Base-by-base conservation (phyloP, 2,888 invertebrate genomes). In the Lasius platythorax region DNA sequence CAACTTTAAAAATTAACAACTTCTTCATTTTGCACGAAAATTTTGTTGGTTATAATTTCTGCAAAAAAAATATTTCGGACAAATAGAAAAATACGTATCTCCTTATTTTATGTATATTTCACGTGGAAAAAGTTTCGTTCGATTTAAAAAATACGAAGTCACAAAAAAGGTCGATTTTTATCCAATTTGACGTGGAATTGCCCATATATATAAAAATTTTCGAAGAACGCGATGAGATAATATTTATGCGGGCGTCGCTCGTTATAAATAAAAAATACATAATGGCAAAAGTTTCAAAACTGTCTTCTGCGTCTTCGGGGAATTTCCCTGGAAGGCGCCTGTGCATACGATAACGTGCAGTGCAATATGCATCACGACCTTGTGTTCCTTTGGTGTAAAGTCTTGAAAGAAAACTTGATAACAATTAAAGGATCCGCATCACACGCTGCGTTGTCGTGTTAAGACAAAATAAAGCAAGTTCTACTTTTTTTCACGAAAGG, bases 231-330 rank as follows among this genome's bases (percentile, higher is more conserved):
- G 46, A 72, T 33, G 33, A 33, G 43, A 12, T 61, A 72, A 79
- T 72, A 53, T 70, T 68, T 70, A 53, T 3, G 37, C 46, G 33
- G 5, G 5, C 46, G 28, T 72, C 61, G 46, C 37, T 18, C 58
- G 37, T 79, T 72, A 40, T 63, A 46, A 79, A 79, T 63, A 79
- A 79, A 79, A 79, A 72, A 61, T 23, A 37, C 9, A 61, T 46
- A 72, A 63, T 37, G 28, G 61, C 33, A 9, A 82, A 84, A 84
- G 67, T 84, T 84, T 66, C 30, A 30, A 82, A 73, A 72, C 73
- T 81, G 84, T 70, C 63, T 63, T 53, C 40, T 37, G 43, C 33
- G 18, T n/a, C 30, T 11, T 4, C 18, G 61, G 9, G 46, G 18
- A 30, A 50, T 72, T 46, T 8, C 1, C 58, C 12, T 37, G 4